Base-by-base conservation (phyloP, 2,888 invertebrate genomes). In the Archips crataeganus region DNA sequence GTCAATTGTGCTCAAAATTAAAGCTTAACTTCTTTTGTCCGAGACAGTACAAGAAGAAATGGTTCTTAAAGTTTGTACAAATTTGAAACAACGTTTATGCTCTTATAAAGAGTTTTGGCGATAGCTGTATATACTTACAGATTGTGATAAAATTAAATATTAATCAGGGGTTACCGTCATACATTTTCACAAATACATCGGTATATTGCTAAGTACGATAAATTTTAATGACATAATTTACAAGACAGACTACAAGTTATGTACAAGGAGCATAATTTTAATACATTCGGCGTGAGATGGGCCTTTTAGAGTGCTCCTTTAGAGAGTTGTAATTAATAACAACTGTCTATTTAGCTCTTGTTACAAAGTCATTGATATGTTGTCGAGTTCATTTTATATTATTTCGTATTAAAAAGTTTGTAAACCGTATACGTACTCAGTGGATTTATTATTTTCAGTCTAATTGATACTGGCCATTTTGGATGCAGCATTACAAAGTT, bases 361-460 rank as follows among this genome's bases (percentile, higher is more conserved):
- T 8, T 11, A 62, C 32, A 23, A 65, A 39, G 32, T 57, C 60
- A 60, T 60, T 71, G 71, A 71, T 71, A 71, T 71, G 71, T 61
- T 70, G 3, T 36, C 13, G 34, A 49, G 34, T 49, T 39, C 11
- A 54, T 54, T 34, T 45, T 54, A 62, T 23, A 57, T 62, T 54
- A 66, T 49, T 45, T n/a, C 23, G 45, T 63, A 61, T 45, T 62
- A n/a, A 54, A 39, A 66, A 49, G 47, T 65, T 61, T 47, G 51
- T 65, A 73, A 60, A 70, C 69, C 74, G 69, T 74, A 74, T 74
- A 74, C 74, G 54, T 32, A 45, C 67, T 42, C 11, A 54, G 32
- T 57, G 57, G 32, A 57, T 11, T 32, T n/a, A 32, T 57, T 32
- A 11, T 32, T 10, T 57, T 57, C 57, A 57, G 57, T 57, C 57